Percentiles rank a stretch among this genome's conserved stretches.
phyloP scores from a whole-genome alignment of 2,888 invertebrate species.

The Pollenia amentaria region DNA sequence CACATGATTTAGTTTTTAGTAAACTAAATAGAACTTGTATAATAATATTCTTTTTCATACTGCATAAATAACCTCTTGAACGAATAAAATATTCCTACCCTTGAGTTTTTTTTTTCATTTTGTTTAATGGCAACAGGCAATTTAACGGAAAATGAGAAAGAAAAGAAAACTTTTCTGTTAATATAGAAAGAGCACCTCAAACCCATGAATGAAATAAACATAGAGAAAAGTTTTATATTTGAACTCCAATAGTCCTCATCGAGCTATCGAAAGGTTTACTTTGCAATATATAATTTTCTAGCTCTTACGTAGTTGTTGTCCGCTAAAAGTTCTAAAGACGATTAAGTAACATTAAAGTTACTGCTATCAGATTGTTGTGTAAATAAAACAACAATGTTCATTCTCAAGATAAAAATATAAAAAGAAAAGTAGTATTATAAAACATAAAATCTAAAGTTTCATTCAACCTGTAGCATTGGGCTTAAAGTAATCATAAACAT shows the following conservation, averaged over 20 bases:
- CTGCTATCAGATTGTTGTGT: conserved; percentile 42
- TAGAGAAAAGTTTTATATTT: conserved; percentile 53
- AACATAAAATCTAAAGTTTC: conserved; percentile 43
- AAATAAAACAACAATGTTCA: conserved; percentile 31
- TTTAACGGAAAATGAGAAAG: conserved; percentile 49
- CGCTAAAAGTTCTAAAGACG: conserved; percentile 57
- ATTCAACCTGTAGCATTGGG: conserved; percentile 51
- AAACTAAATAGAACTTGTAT: no score
- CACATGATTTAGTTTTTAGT: no score
- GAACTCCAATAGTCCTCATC: conserved; percentile 50
- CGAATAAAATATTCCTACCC: conserved; percentile 38
- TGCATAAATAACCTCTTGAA: conserved; percentile 9
- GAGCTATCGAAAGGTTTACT: conserved; percentile 55
- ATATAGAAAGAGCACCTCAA: conserved; percentile 29
- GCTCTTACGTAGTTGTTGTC: conserved; percentile 22
- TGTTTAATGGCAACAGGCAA: conserved; percentile 69
- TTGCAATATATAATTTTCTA: conserved; percentile 29
- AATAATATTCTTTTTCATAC: conserved; percentile 11
- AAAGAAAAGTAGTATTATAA: background rate
- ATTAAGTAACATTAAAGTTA: conserved; percentile 55
- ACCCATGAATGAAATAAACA: conserved; percentile 24
- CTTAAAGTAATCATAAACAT: conserved; percentile 34
- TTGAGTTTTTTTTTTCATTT: conserved; percentile 45
- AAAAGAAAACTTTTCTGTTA: background rate
- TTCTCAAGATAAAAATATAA: conserved; percentile 15